A percentile compares a stretch with the other conserved stretches of the same genome.
These are phyloP conservation scores for Tupaia chinensis DNA, from an alignment of 2,113 vertebrate species.

Conservation along the genomic window DNA sequence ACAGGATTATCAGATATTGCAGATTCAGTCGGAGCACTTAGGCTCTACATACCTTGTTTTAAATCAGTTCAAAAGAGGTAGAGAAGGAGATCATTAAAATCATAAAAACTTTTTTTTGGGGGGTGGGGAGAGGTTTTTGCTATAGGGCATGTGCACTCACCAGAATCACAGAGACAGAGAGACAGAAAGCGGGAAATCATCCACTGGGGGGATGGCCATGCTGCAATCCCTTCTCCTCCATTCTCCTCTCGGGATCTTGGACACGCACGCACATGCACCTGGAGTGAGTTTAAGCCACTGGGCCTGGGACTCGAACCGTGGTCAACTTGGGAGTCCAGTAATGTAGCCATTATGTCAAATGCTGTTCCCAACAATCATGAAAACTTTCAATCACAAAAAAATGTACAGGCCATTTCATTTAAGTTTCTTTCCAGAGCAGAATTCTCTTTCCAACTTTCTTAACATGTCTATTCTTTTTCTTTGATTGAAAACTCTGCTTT, in stretches of 20 bases:
- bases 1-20: constrained; percentile 60
- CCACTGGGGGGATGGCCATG: no score
- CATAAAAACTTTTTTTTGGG: not conserved
- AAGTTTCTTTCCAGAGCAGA: constrained; percentile 23
- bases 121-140: no score
- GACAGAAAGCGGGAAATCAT: no score
- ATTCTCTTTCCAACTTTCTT: not conserved
- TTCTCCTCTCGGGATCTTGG: no score
- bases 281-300: no score
- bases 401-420: constrained; percentile 52
- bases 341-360: no score
- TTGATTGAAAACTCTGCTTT: constrained; percentile 32
- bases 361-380: not conserved
- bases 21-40: not conserved
- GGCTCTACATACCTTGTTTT: constrained; percentile 5
- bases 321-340: no score
- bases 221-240: no score
- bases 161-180: no score
- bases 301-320: no score
- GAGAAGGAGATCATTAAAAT: not conserved
- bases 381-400: constrained; percentile 48
- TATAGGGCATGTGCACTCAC: no score
- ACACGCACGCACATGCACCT: no score
- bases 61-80: constrained; percentile 49
- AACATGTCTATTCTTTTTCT: not conserved